phyloP scores from a whole-genome alignment of 2,797 vertebrate genomes.

The Girardinus metallicus region DNA sequence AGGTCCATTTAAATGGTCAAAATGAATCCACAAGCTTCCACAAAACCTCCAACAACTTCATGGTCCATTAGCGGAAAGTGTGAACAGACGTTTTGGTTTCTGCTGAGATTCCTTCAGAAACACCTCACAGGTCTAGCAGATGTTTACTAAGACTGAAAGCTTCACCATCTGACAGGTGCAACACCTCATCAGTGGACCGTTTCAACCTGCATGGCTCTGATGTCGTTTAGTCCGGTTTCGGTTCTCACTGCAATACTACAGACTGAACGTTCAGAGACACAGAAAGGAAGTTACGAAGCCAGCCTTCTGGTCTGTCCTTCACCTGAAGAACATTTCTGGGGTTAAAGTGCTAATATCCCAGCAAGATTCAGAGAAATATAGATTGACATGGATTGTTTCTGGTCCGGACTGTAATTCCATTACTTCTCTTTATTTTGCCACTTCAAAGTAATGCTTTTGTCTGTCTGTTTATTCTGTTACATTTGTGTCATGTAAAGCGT shows the following conservation, averaged over 20 bases:
- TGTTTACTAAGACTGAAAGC: neutral
- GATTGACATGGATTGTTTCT: too few relatives aligned
- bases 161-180: neutral
- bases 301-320: neutral
- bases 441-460: too few relatives aligned
- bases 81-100: neutral
- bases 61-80: neutral
- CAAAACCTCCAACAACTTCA: neutral
- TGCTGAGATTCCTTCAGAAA: neutral
- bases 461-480: too few relatives aligned
- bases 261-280: neutral
- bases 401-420: too few relatives aligned
- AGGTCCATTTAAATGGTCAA: neutral
- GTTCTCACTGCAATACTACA: neutral
- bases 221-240: neutral
- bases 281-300: neutral
- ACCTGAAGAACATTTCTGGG: neutral
- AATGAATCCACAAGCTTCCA: neutral
- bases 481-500: too few relatives aligned
- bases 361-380: too few relatives aligned
- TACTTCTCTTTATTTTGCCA: too few relatives aligned
- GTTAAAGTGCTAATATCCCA: neutral
- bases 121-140: neutral
- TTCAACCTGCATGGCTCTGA: neutral
- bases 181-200: neutral